Conservation (phyloP, 1,140 invertebrate genomes). For the Uloborus diversus region DNA sequence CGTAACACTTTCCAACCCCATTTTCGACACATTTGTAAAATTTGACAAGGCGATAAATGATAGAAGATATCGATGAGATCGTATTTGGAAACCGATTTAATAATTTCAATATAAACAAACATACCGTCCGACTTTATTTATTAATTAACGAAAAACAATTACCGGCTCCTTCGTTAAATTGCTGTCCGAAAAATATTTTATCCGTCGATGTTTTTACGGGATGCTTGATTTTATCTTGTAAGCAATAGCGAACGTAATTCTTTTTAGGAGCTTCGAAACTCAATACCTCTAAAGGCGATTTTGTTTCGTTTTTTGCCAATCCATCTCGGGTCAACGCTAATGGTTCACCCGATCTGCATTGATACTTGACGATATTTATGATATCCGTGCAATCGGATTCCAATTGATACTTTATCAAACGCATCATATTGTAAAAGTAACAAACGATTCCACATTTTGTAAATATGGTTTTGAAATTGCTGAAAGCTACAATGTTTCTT, state of each 20-base stretch:
- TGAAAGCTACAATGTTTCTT: background rate
- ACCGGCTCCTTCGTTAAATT: slow-evolving; percentile 26
- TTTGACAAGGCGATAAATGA: no score
- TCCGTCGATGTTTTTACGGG: background rate
- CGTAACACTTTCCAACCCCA: no score
- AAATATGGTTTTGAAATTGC: background rate
- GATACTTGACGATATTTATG: slow-evolving; percentile 8
- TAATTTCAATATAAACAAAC: no score
- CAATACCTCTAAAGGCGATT: slow-evolving; percentile 11
- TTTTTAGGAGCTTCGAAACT: slow-evolving; percentile 32
- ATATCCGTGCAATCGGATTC: background rate
- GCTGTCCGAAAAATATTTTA: slow-evolving; percentile 40
- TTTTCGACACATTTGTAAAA: no score
- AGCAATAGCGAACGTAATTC: background rate
- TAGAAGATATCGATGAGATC: no score
- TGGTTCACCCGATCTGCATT: slow-evolving; percentile 2
- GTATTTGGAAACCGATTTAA: no score
- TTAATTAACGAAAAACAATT: slow-evolving; percentile 19
- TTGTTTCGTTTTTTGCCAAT: background rate
- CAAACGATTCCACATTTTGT: background rate
- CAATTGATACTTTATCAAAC: background rate
- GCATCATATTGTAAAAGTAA: background rate
- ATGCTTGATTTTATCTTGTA: background rate
- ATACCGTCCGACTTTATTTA: slow-evolving; percentile 30
- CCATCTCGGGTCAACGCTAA: slow-evolving; percentile 9